Evolutionary conservation across 2,797 vertebrate genomes (phyloP), one percentile per base, ranked within the genome.

Genomic region (Otolemur crassicaudatus): DNA sequence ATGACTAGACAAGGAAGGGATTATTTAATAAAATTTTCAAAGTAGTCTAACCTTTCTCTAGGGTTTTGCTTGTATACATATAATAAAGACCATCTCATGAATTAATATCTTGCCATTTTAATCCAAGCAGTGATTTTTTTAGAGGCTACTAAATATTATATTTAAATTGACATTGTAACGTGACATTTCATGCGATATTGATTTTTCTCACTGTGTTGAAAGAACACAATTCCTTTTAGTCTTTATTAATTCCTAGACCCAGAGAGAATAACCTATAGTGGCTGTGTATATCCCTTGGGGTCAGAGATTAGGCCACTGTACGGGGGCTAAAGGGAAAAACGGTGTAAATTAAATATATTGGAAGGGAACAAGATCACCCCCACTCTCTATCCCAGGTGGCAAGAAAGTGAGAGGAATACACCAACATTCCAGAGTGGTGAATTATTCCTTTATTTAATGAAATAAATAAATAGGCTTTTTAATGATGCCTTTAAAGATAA

Each of bases 141-240:
- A 22, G 7, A 79, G 34, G 49, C 8, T 34, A 56, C 19, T 77
- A 73, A 86, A 46, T 82, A 76, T 69, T 92, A 14, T 20, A 23
- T 77, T 86, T 82, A 88, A 94, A 82, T 58, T 83, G 90, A 91
- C 25, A 58, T 63, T 80, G 11, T 87, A 84, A 58, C 5, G 22
- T 3, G 37, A 46, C 16, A 82, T 8, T 58, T 53, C 16, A 80
- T 87, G 23, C 31, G 29, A 16, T 76, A 84, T 40, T 90, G 63
- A 20, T 80, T 87, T 76, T 70, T 87, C 37, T n/a, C 9, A 19
- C 40, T 31, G 3, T 92, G 92, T 75, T 29, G 92, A 75, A 96
- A 13, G 19, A 46, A 61, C 17, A 46, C 2, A 34, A 63, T 89
- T 70, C 11, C 16, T 17, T 82, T 88, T 49, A 87, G 23, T 87